Evolutionary conservation across 1,140 invertebrate genomes (phyloP).

Genomic region (Ostrea denselamellosa): DNA sequence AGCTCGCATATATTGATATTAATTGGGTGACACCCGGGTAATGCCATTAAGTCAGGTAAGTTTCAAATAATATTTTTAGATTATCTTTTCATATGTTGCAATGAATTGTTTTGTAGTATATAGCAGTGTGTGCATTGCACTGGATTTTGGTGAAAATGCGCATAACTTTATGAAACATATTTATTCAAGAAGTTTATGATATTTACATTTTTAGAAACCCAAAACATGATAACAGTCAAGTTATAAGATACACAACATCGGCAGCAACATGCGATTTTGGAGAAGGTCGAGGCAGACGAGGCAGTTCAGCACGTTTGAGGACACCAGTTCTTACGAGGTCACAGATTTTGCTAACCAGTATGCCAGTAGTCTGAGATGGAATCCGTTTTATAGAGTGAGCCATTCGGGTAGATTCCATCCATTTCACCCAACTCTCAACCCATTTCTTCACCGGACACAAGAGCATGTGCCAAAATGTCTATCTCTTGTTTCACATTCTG

Average conservation of each 20-base stretch:
- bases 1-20: not conserved
- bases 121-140: no score
- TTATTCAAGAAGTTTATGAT: not conserved
- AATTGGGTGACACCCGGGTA: not conserved
- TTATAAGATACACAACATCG: not conserved
- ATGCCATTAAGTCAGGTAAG: not conserved
- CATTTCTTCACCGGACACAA: not conserved
- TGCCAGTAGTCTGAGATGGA: not conserved
- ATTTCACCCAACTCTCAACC: not conserved
- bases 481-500: slow-evolving; percentile 50
- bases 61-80: not conserved
- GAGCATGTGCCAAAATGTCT: slow-evolving; percentile 59
- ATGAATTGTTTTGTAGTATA: not conserved
- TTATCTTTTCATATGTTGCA: not conserved
- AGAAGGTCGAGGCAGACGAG: slow-evolving; percentile 28
- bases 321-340: not conserved
- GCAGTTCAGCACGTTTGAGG: not conserved
- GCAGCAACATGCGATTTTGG: slow-evolving; percentile 18
- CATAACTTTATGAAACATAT: no score
- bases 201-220: not conserved
- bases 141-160: no score
- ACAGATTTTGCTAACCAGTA: not conserved
- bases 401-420: not conserved
- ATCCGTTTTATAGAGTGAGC: not conserved
- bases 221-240: not conserved